A percentile compares a stretch with the other conserved stretches of the same genome.
Evolutionary conservation across 64 coral and sea anemone genomes (phyloP).

Genomic region (Acropora tenuis): DNA sequence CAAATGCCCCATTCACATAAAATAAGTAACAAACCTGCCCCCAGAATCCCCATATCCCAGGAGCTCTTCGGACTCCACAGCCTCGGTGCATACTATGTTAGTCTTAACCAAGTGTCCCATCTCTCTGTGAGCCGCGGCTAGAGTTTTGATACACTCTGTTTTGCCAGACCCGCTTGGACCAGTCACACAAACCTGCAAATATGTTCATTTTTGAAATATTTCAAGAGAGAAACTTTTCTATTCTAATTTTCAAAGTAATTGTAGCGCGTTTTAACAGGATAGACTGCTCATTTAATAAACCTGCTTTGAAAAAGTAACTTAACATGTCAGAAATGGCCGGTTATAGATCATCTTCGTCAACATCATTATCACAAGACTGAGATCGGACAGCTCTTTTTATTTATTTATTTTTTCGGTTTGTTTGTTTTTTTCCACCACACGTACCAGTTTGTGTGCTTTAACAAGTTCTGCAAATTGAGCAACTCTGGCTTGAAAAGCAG

Average conservation of each 20-base stretch:
- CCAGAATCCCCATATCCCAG: conserved; percentile 73
- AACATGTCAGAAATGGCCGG: background rate
- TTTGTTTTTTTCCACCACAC: background rate
- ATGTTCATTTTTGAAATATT: too few relatives aligned
- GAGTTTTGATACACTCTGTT: conserved; percentile 92
- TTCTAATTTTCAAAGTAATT: too few relatives aligned
- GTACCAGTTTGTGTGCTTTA: conserved; percentile 82
- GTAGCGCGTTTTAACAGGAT: too few relatives aligned
- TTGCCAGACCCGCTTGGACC: conserved; percentile 95
- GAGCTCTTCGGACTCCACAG: conserved; percentile 81
- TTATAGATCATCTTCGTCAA: background rate
- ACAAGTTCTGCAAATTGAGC: conserved; percentile 89
- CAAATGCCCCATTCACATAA: too few relatives aligned
- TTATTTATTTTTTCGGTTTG: background rate
- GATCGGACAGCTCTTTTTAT: too few relatives aligned
- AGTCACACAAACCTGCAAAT: conserved; percentile 72
- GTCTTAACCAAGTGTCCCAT: conserved; percentile 91
- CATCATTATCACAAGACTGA: too few relatives aligned
- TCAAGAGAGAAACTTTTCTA: too few relatives aligned
- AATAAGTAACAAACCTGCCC: conserved; percentile 47
- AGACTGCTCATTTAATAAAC: too few relatives aligned
- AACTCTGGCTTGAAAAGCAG: conserved; percentile 86
- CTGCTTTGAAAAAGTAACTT: background rate
- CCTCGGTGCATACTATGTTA: conserved; percentile 87
- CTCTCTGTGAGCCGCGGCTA: conserved; percentile 90